Evolutionary conservation across 2,113 vertebrate genomes (phyloP), one percentile per base, ranked within the genome.

Genomic region (Globicephala melas): DNA sequence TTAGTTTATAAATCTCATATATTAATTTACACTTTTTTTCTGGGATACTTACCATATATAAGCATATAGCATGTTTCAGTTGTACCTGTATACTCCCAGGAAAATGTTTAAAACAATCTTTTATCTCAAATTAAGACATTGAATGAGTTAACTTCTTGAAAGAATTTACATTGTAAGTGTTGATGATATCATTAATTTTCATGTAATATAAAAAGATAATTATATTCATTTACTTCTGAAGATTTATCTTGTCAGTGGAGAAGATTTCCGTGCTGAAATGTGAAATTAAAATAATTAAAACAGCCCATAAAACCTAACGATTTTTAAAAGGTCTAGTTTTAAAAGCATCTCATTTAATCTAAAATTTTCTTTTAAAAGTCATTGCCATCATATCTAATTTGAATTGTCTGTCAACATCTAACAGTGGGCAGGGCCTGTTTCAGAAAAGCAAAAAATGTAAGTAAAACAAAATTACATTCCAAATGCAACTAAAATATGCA

Each of bases 111-210:
- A 97, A 97, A 74, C 8, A 90, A 76, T 50, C 8, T 96, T 12
- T 31, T 87, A 25, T 89, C 97, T 77, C 3, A 65, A 93, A 58
- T 55, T 96, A 80, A 50, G 85, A 77, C 89, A 63, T 63, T 90
- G 73, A 96, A 50, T 73, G 14, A 36, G 91, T 85, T 98, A 41
- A 23, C 9, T 94, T 95, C 62, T 68, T 85, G 14, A 97, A 88
- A 41, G 88, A 94, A 96, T 12, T 85, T 73, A 6, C 15, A 31
- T 90, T 92, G 68, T 95, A 98, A 92, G 10, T 26, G 10, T 67
- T 96, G 58, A 96, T 89, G 93, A 83, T 96, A 93, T 97, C 85
- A 95, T 96, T 97, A 85, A 97, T 98, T 98, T 97, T 85, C 33
- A 95, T 90, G 53, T 79, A 97, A 96, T 93, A 97, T 94, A 14